phyloP scores from a whole-genome alignment of 2,797 vertebrate species.

The Tiaroga cobitis region DNA sequence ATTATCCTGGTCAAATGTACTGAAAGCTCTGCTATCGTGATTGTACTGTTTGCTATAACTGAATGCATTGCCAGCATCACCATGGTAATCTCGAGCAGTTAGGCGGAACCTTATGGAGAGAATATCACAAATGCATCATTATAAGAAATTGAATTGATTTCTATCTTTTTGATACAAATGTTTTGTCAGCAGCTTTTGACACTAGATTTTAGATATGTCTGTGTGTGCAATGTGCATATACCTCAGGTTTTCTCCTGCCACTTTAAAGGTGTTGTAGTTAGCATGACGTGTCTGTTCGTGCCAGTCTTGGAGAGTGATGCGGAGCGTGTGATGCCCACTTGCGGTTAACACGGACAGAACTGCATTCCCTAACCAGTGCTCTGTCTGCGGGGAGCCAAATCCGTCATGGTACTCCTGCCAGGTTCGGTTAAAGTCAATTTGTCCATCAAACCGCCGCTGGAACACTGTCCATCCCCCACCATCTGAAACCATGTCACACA shows the following conservation, averaged over 20 bases:
- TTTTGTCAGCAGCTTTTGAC: background rate
- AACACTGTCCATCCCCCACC: conserved; percentile 85
- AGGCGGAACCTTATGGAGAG: conserved; percentile 74
- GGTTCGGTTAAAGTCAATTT: conserved; percentile 81
- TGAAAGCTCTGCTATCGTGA: conserved; percentile 82
- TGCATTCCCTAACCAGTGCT: conserved; percentile 83
- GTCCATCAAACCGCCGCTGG: conserved; percentile 79
- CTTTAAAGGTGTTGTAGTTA: conserved; percentile 80
- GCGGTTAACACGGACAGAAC: conserved; percentile 75
- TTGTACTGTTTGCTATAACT: conserved; percentile 87
- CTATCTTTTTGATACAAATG: background rate
- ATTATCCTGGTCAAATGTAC: conserved; percentile 80
- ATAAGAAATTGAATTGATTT: background rate
- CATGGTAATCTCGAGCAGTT: conserved; percentile 80
- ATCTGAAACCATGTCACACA: conserved; percentile 84
- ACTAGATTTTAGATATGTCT: background rate
- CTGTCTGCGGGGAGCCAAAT: conserved; percentile 78
- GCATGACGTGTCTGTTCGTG: conserved; percentile 79
- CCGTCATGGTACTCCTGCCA: conserved; percentile 84
- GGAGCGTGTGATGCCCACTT: conserved; percentile 75
- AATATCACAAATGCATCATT: conserved; percentile 17
- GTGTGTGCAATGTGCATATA: conserved; percentile 47
- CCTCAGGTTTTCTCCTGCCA: conserved; percentile 80
- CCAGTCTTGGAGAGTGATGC: conserved; percentile 83
- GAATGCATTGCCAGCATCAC: conserved; percentile 82